Base-by-base conservation (phyloP, 1,140 invertebrate genomes). In the Lutraria rhynchaena region DNA sequence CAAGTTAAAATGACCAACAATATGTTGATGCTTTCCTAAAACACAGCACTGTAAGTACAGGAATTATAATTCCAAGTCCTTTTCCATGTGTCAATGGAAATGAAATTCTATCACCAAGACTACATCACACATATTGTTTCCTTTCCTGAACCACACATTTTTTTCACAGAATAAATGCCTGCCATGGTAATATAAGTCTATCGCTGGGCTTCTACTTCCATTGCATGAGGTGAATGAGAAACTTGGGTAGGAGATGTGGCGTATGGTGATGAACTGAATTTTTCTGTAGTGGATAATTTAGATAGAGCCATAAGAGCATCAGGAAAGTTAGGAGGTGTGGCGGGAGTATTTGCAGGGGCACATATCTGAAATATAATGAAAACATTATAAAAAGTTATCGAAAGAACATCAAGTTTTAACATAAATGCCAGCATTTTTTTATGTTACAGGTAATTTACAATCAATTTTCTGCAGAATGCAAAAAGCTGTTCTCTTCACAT, bases 261-360 rank as follows among this genome's bases (percentile, higher is more conserved):
- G 78, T 87, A 89, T 49, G 85, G 86, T 80, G 87, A 85, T 63
- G 87, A 83, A 73, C 89, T 87, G 71, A 86, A 88, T 75, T 87
- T 89, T 69, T 90, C 90, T 80, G 87, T 77, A 82, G 91, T 89
- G 77, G 90, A 90, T 41, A 91, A 76, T 82, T 90, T 91, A 24
- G 91, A 90, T 13, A 90, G 82, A 37, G 89, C 91, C 77, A 86
- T 83, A 37, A 90, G 80, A 49, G 90, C 89, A 82, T 89, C 89
- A 57, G 90, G 90, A 67, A 92, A 90, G 81, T 91, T 90, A 27
- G 90, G 88, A 53, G 90, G 90, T 78, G 90, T 91, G 46, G 89
- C 89, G 65, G 90, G 89, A 81, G 90, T 90, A 86, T 90, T 90
- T 29, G 90, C 89, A 84, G 89, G 89, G 75, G 90, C 86, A 87